Percentiles rank a stretch among this genome's conserved stretches.
phyloP scores from a whole-genome alignment of 1,140 invertebrate species.

The Rhopalosiphum maidis region DNA sequence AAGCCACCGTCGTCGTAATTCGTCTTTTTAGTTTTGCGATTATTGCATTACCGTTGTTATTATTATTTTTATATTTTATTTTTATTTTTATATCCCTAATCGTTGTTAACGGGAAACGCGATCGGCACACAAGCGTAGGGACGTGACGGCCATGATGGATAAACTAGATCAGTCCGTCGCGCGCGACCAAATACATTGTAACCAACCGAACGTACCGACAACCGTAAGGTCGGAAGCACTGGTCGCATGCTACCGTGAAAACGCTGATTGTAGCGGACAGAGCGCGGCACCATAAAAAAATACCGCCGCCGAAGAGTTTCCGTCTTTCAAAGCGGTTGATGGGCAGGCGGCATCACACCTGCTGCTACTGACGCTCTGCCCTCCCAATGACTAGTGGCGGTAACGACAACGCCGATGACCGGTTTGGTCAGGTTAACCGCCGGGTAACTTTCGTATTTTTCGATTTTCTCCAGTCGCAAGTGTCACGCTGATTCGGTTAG shows the following conservation, averaged over 20 bases:
- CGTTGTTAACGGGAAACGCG: slow-evolving; percentile 39
- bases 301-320: neutral
- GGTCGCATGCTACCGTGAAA: neutral
- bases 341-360: neutral
- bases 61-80: neutral
- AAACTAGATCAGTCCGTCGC: slow-evolving; percentile 49
- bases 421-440: neutral
- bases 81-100: slow-evolving; percentile 15
- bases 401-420: slow-evolving; percentile 15
- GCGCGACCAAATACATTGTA: slow-evolving; percentile 4
- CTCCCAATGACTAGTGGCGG: neutral
- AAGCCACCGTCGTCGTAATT: neutral
- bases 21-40: neutral
- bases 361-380: neutral
- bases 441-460: slow-evolving; percentile 56
- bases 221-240: neutral
- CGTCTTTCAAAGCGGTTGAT: neutral
- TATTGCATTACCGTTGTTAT: neutral
- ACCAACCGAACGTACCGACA: neutral
- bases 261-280: neutral
- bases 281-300: neutral
- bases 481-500: neutral
- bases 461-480: slow-evolving; percentile 45
- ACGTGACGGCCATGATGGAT: slow-evolving; percentile 56
- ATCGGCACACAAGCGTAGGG: slow-evolving; percentile 41